Evolutionary conservation across 2,113 vertebrate species (phyloP), one percentile per base, ranked within the genome.

Genomic region (Dascyllus trimaculatus): DNA sequence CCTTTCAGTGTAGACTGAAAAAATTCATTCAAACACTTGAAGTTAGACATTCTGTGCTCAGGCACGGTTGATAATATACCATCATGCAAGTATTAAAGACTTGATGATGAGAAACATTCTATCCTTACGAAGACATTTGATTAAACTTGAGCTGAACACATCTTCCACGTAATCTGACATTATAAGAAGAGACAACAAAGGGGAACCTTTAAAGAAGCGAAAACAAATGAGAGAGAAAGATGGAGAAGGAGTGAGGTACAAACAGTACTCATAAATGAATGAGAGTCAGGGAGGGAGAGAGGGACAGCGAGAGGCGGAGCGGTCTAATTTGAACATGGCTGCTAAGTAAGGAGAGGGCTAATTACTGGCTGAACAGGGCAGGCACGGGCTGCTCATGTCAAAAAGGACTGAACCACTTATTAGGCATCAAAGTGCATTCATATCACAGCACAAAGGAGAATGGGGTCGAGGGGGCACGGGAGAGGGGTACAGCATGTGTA

Each of bases 341-440:
- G 95, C 96, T 96, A 97, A 96, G 95, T 95, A 95, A 96, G 89
- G 95, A 96, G 96, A 96, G 97, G 97, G 95, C 97, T 99, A 98
- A 99, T 99, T 99, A 98, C 96, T 97, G 97, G 97, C 96, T 97
- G 98, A 97, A 97, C 96, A 95, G 97, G 97, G 96, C 97, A 96
- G 96, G 95, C 96, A 95, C 95, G 96, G 95, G 96, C 97, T 98
- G 96, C 95, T 98, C 94, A 95, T 98, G 97, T 98, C 98, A 99
- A 97, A 97, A 96, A 83, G 96, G 96, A 97, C 96, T 95, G 95
- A 96, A 93, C 94, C 97, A 98, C 97, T 99, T 98, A 98, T 98
- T 97, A 96, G 95, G 95, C 96, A 98, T 98, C 97, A 97, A 97
- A 98, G 96, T 96, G 95, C 96, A 98, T 98, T 98, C 96, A 97